Conservation (phyloP, 2,888 invertebrate genomes). For the Globia sparganii region DNA sequence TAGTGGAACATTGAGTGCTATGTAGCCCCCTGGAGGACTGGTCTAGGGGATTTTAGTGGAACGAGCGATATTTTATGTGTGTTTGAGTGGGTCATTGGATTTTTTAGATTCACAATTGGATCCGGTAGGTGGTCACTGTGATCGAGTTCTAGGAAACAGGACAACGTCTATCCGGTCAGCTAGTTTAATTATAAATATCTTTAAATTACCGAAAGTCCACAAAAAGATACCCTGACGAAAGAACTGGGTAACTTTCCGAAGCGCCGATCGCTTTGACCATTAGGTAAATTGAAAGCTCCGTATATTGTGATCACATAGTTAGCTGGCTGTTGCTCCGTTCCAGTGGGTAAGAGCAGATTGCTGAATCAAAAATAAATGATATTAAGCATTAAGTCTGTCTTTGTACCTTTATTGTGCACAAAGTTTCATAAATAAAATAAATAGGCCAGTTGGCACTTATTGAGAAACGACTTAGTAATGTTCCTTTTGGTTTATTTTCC, state of each 20-base stretch:
- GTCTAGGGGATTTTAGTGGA: no score
- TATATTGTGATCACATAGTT: constrained; percentile 91
- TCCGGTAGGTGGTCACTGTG: background rate
- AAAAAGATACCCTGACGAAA: constrained; percentile 80
- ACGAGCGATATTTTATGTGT: no score
- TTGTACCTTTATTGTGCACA: background rate
- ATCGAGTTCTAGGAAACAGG: background rate
- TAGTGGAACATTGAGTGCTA: no score
- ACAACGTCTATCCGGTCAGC: background rate
- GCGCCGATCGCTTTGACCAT: constrained; percentile 69
- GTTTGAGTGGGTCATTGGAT: background rate
- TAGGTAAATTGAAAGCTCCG: constrained; percentile 85
- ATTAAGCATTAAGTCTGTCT: no score
- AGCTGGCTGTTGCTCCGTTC: constrained; percentile 87
- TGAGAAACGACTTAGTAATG: background rate
- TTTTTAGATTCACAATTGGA: background rate
- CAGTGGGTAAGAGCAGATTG: constrained; percentile 92
- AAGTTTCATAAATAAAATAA: background rate
- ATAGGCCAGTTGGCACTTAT: background rate
- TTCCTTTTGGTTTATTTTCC: background rate
- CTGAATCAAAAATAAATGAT: constrained; percentile 79
- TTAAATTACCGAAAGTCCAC: constrained; percentile 78
- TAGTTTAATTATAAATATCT: background rate
- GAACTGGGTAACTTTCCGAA: constrained; percentile 78
- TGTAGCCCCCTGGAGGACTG: no score